phyloP scores from a whole-genome alignment of 1,140 invertebrate species.

The Heliconius eleuchia region DNA sequence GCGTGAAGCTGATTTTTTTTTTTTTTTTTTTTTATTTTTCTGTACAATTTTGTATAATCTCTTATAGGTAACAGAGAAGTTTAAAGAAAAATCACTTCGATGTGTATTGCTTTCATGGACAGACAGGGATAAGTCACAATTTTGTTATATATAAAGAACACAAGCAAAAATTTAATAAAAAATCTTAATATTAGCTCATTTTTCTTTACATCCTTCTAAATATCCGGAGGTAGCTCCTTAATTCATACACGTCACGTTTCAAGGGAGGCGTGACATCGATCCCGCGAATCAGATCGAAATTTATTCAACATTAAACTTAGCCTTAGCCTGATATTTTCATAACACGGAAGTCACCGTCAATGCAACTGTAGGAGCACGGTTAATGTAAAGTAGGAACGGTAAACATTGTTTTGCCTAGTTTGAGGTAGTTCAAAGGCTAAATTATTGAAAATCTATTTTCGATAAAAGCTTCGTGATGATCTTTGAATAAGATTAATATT shows the following conservation, averaged over 20 bases:
- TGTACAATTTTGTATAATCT: no score
- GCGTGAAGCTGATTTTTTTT: no score
- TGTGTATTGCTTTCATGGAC: no score
- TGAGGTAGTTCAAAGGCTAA: neutral
- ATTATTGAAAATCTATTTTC: neutral
- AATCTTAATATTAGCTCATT: neutral
- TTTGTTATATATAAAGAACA: no score
- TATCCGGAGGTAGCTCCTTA: constrained; percentile 58
- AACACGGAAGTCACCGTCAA: neutral
- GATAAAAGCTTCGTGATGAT: no score
- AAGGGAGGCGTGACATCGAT: constrained; percentile 58
- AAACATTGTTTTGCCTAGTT: neutral
- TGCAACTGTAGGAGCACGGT: neutral
- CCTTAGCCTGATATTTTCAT: constrained; percentile 35
- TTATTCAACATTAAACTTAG: constrained; percentile 59
- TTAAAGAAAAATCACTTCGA: no score
- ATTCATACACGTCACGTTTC: constrained; percentile 77
- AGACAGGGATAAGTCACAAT: no score
- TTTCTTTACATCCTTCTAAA: constrained; percentile 36
- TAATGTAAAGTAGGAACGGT: neutral
- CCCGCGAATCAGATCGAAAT: constrained; percentile 59
- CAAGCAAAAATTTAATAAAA: neutral
- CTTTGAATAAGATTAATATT: no score
- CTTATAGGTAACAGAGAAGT: no score
- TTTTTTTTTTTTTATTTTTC: no score